Evolutionary conservation across 2,113 vertebrate species (phyloP), one percentile per base, ranked within the genome.

Genomic region (Neoarius graeffei): DNA sequence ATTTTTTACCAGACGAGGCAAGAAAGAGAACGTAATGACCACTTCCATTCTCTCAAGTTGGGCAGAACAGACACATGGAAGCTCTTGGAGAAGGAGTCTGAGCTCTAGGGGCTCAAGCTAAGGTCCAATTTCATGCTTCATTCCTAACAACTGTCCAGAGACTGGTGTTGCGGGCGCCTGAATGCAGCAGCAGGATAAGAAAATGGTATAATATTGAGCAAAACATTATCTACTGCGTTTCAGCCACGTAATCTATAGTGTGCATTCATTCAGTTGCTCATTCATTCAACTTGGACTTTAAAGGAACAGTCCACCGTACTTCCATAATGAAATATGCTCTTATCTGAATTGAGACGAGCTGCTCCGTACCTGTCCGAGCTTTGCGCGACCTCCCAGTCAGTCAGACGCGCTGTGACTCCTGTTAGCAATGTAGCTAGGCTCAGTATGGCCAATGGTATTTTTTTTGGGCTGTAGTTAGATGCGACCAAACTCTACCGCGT

Each of bases 41-140:
- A 8, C 42, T 80, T 86, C 48, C 57, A 84, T 87, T 84, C 83
- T 56, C 62, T 84, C 80, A 79, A 71, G 60, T 52, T 69, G 77
- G 77, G 60, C 83, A 23, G 10, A 86, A 52, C 50, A 74, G 59
- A 64, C 20, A 69, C 67, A 57, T 27, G 23, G 83, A 85, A 79
- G 69, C 50, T 77, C 57, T 85, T 20, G 69, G 60, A 84, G 82
- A 69, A 74, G n/a, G 13, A 50, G 30, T 19, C 71, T 23, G 19
- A 89, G 76, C 76, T 86, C 81, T 48, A 87, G 74, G 66, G 54
- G 19, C 81, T 42, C 30, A 30, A 81, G 69, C 82, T 87, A 85
- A 87, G n/a, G 42, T 85, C 83, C 79, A 77, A 85, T 85, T 87
- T 87, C 77, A 90, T 57, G 71, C 60, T 66, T 82, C 69, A 79